phyloP scores from a whole-genome alignment of 2,113 vertebrate species.

The Tupaia chinensis region DNA sequence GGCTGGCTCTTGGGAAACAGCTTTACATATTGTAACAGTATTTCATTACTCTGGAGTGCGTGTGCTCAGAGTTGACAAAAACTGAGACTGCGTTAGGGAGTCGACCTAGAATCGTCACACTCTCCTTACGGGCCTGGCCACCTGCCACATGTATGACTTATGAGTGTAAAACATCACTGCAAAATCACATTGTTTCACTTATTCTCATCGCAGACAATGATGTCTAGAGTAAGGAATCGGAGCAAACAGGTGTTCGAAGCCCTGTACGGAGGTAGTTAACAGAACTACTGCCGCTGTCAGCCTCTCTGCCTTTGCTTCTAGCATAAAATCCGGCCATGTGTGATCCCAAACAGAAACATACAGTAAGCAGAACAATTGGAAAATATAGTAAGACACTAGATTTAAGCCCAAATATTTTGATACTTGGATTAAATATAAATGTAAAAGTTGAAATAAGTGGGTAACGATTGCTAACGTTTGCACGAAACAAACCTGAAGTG shows the following conservation, averaged over 20 bases:
- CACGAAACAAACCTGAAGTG: not conserved
- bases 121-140: not conserved
- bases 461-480: not conserved
- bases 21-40: conserved; percentile 43
- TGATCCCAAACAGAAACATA: not conserved
- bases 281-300: not conserved
- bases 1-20: conserved; percentile 2
- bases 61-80: not conserved
- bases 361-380: not conserved
- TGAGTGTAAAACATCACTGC: conserved; percentile 40
- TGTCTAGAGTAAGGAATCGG: not conserved
- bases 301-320: conserved; percentile 35
- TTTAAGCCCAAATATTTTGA: conserved; percentile 5
- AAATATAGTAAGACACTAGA: not conserved
- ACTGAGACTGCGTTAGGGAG: no score
- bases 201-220: not conserved
- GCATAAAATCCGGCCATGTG: conserved; percentile 1
- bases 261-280: no score
- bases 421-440: not conserved
- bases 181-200: conserved; percentile 41
- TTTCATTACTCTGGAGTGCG: conserved; percentile 19
- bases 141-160: not conserved
- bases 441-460: conserved; percentile 18
- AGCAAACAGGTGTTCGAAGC: no score
- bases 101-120: no score